Conservation (phyloP, 2,797 vertebrate genomes). For the Enteromius paludinosus region DNA sequence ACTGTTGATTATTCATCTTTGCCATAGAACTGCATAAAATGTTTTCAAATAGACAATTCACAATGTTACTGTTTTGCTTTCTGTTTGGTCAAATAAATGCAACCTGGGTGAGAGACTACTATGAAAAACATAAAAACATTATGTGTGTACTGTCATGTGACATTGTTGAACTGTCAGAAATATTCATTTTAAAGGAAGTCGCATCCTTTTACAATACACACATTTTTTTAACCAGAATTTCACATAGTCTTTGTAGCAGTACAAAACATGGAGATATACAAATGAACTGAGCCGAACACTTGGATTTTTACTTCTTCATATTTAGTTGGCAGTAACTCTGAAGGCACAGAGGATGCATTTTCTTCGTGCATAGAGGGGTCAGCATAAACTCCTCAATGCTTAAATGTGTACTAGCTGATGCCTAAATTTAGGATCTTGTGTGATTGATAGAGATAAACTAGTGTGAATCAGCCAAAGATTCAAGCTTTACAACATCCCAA, state of each 20-base stretch:
- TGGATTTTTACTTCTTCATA: not conserved
- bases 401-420: not conserved
- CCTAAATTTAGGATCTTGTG: conserved; percentile 5
- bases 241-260: not conserved
- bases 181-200: not conserved
- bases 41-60: not conserved
- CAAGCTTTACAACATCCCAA: not conserved
- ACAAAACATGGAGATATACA: not conserved
- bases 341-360: conserved; percentile 12
- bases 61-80: not conserved
- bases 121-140: not conserved
- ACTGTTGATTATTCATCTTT: not conserved
- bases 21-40: not conserved
- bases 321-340: not conserved
- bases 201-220: not conserved
- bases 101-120: not conserved
- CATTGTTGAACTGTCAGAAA: not conserved
- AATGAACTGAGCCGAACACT: not conserved
- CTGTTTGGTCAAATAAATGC: not conserved
- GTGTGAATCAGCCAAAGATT: not conserved
- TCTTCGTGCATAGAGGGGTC: not conserved
- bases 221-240: not conserved
- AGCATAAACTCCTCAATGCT: not conserved
- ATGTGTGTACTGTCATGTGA: not conserved
- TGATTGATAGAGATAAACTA: conserved; percentile 21